A percentile compares a stretch with the other conserved stretches of the same genome.
Evolutionary conservation across 2,113 vertebrate species (phyloP).

Genomic region (Chloroceryle aenea): DNA sequence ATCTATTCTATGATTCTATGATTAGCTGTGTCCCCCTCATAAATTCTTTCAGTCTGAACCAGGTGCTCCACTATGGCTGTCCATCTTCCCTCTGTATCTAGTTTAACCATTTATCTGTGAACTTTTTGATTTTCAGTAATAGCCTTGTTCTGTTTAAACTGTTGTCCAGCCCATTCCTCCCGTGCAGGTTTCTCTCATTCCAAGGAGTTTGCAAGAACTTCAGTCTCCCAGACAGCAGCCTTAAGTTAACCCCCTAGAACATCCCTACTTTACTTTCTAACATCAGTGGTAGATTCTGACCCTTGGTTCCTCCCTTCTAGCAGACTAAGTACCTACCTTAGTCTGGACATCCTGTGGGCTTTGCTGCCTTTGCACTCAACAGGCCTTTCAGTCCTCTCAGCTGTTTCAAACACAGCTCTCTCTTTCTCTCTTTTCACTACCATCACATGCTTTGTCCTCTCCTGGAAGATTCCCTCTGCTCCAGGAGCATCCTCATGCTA

Average conservation of each 20-base stretch:
- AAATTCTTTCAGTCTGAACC: background rate
- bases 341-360: background rate
- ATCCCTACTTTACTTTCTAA: background rate
- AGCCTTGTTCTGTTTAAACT: background rate
- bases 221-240: background rate
- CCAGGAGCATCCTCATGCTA: background rate
- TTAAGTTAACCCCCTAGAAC: background rate
- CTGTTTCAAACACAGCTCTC: background rate
- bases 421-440: background rate
- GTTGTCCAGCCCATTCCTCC: background rate
- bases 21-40: background rate
- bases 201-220: background rate
- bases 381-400: background rate
- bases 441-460: background rate
- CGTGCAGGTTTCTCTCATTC: background rate
- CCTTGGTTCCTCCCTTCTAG: background rate
- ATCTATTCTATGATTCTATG: no score
- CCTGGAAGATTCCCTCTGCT: background rate
- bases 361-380: background rate
- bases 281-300: background rate
- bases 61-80: background rate
- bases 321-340: background rate
- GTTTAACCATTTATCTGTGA: background rate
- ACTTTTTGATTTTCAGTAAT: background rate
- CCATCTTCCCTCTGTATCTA: background rate